These are phyloP conservation scores for Euphonia xanthogaster DNA, from an alignment of 2,797 vertebrate genomes.

Conservation along the genomic window DNA sequence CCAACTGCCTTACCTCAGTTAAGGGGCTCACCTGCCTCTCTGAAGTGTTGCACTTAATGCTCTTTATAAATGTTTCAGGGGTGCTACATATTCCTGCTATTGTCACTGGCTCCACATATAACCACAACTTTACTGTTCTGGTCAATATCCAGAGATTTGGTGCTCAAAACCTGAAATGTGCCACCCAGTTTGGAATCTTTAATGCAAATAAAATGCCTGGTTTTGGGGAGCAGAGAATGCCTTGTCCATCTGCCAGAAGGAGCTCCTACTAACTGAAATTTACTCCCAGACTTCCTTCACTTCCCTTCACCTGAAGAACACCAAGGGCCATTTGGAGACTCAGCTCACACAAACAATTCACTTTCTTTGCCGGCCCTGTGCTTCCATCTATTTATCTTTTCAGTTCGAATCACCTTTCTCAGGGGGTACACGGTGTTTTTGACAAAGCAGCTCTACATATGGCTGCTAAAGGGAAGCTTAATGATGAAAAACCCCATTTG, in stretches of 20 bases:
- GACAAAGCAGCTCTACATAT: slow-evolving; percentile 1
- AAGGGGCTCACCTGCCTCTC: neutral
- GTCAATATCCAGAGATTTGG: neutral
- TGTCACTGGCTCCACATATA: neutral
- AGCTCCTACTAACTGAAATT: neutral
- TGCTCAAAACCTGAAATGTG: neutral
- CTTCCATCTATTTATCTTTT: neutral
- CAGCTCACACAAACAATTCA: neutral
- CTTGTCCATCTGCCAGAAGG: neutral
- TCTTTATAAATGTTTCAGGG: neutral
- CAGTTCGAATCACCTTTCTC: neutral
- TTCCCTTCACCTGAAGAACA: neutral
- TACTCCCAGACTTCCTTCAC: neutral
- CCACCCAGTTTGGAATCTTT: neutral
- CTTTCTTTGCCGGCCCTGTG: neutral
- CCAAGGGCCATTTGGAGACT: neutral
- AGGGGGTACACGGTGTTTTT: neutral
- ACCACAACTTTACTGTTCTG: neutral
- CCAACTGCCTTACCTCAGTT: neutral
- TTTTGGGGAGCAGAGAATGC: neutral
- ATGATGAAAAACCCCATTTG: neutral
- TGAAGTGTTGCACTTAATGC: neutral
- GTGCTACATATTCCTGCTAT: fast-evolving
- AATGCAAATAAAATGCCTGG: neutral
- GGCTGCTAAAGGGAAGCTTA: neutral